Conservation (phyloP, 2,888 invertebrate genomes). For the Leptinotarsa haldemani region DNA sequence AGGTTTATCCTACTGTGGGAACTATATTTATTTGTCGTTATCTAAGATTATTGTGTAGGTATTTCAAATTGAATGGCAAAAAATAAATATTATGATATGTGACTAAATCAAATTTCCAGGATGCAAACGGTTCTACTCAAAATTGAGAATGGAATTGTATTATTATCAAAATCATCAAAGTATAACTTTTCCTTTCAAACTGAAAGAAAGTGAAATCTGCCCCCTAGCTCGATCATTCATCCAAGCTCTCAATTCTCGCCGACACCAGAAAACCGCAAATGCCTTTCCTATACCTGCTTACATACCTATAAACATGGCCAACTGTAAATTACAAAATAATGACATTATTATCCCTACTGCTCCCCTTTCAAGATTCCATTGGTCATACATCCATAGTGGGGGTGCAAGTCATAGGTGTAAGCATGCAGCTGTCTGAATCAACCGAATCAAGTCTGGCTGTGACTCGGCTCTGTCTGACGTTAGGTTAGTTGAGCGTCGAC, state of each 20-base stretch:
- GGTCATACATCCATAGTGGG: conserved; percentile 54
- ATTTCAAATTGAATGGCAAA: too few species aligned
- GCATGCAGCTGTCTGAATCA: conserved; percentile 60
- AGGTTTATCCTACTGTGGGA: too few species aligned
- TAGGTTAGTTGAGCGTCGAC: conserved; percentile 31
- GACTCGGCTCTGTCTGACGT: conserved; percentile 41
- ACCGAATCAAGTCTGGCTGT: conserved; percentile 55
- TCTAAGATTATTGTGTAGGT: too few species aligned
- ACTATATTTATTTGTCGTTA: too few species aligned
- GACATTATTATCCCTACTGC: conserved; percentile 65
- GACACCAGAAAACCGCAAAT: conserved; percentile 39
- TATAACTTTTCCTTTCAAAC: conserved; percentile 2
- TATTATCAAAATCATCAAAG: neutral
- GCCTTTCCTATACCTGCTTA: conserved; percentile 48
- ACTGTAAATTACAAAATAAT: conserved; percentile 66
- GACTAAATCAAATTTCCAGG: too few species aligned
- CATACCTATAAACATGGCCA: conserved; percentile 61
- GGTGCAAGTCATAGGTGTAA: conserved; percentile 52
- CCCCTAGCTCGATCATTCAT: conserved; percentile 8
- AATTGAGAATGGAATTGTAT: too few species aligned
- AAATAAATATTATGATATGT: too few species aligned
- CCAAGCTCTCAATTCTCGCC: conserved; percentile 27
- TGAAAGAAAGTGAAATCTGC: neutral
- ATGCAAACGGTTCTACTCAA: too few species aligned
- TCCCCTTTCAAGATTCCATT: conserved; percentile 53